Conservation (phyloP, 2,113 vertebrate genomes). For the human region DNA sequence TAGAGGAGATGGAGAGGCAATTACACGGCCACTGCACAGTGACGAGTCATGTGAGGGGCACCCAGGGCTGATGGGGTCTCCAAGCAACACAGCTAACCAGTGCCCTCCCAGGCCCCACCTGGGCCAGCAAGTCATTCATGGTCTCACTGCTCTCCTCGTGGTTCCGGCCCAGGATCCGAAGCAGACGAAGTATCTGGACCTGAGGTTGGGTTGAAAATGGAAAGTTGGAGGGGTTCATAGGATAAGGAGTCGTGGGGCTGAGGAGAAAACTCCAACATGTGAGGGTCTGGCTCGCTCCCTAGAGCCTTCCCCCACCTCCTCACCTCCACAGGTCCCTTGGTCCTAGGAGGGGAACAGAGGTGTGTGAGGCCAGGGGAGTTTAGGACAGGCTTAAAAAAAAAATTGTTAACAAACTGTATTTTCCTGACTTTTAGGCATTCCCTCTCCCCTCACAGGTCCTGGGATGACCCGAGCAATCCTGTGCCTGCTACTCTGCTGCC, state of each 20-base stretch:
- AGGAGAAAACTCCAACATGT: not conserved
- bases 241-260: not conserved
- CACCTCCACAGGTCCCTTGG: not conserved
- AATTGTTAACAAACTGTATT: not conserved
- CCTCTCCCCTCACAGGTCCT: not conserved
- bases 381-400: not conserved
- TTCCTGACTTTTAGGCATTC: not conserved
- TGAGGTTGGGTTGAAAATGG: constrained; percentile 38
- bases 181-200: constrained; percentile 88
- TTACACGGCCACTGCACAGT: not conserved
- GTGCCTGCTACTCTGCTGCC: not conserved
- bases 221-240: not conserved
- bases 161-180: constrained; percentile 90
- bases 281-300: not conserved
- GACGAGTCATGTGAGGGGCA: not conserved
- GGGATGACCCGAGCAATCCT: not conserved
- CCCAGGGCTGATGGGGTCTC: not conserved
- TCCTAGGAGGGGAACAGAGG: not conserved
- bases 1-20: not conserved
- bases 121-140: constrained; percentile 93
- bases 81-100: not conserved
- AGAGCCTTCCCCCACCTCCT: not conserved
- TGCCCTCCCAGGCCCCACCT: constrained; percentile 80
- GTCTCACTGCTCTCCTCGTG: constrained; percentile 89
- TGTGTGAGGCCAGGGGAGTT: not conserved